These are phyloP conservation scores for Leptopilina syphax DNA, from an alignment of 2,888 invertebrate genomes.

Conservation along the genomic window DNA sequence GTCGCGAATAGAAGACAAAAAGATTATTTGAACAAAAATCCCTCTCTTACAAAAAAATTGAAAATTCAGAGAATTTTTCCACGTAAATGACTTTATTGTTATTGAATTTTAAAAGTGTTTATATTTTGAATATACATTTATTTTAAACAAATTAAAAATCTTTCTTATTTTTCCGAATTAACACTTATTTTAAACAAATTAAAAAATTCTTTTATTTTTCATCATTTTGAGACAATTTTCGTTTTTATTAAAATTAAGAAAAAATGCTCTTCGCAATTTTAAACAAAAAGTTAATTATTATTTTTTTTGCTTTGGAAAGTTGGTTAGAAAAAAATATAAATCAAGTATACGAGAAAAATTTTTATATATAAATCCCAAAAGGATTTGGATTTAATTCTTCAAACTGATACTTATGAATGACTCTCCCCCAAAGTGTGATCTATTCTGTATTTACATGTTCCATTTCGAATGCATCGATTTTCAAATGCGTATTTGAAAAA, in stretches of 20 bases:
- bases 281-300: no score
- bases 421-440: slow-evolving; percentile 6
- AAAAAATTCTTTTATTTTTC: no score
- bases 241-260: no score
- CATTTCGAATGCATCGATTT: slow-evolving; percentile 16
- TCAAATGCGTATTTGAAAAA: background rate
- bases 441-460: background rate
- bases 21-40: background rate
- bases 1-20: background rate
- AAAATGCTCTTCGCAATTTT: no score
- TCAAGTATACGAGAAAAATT: background rate
- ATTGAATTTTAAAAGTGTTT: no score
- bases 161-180: no score
- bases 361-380: background rate
- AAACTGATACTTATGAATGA: background rate
- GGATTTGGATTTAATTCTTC: background rate
- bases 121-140: no score
- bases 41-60: background rate
- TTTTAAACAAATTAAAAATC: no score
- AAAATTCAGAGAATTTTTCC: background rate
- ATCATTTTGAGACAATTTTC: no score
- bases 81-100: no score
- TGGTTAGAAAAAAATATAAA: slow-evolving; percentile 10
- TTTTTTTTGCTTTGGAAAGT: no score
- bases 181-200: no score